Evolutionary conservation across 2,797 vertebrate genomes (phyloP), one percentile per base, ranked within the genome.

Genomic region (Pangasius larnaudii): DNA sequence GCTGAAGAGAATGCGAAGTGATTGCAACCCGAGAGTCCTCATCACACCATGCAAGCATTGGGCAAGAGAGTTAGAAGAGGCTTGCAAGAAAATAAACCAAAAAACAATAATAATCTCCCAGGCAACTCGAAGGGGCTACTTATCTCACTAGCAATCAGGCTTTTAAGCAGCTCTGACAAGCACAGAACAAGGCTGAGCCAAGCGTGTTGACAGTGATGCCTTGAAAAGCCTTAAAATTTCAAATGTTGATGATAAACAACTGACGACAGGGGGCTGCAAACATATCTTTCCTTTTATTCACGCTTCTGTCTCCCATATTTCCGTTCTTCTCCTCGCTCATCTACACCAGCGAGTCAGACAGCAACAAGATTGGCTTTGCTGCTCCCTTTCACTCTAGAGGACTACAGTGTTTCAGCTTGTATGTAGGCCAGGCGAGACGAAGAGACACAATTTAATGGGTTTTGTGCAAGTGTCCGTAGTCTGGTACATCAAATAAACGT

Each of bases 1-100:
- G 85, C 90, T 92, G 93, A 95, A 93, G 93, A 93, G 94, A 94
- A 96, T 93, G 93, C 93, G 92, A 94, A 95, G 94, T 94, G 94
- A 95, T 94, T 94, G 94, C 93, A 93, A 91, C 93, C 92, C 89
- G 90, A 90, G 90, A 93, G 78, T 91, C 92, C 91, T 89, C 89
- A 87, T 92, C 86, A 90, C 90, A 88, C 92, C 49, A 91, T 91
- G 77, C 82, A 86, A 90, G 91, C 92, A 92, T 85, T 90, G 91
- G 88, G 86, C 74, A n/a, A 53, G 58, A 53, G 65, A 61, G 67
- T 24, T 83, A 87, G 85, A 78, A 80, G 75, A 77, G 72, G 61
- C 59, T 84, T 18, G 58, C 46, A 11, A 61, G 9, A 58, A 14
- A 4, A 36, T 39, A 24, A 90, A 88, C 84, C 90, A 71, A 92